Percentiles rank a stretch among this genome's conserved stretches.
These are phyloP conservation scores for Amiota mariae DNA, from an alignment of 2,888 invertebrate genomes.

Conservation along the genomic window DNA sequence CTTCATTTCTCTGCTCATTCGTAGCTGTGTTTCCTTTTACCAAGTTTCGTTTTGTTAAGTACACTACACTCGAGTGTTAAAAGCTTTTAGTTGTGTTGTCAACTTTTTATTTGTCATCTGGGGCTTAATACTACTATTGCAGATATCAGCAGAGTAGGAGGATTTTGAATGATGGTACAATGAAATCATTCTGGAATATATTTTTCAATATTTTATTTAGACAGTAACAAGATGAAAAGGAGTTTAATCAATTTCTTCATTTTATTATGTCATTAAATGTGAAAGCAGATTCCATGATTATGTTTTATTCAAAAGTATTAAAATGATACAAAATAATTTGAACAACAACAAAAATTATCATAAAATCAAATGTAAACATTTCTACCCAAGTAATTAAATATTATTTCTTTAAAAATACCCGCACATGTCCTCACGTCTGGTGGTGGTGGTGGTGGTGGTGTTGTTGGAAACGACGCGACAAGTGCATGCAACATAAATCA, in stretches of 20 bases:
- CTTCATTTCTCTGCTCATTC: background rate
- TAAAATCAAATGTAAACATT: too few species aligned
- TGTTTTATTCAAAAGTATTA: too few species aligned
- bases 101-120: constrained; percentile 2
- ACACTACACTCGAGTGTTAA: constrained; percentile 13
- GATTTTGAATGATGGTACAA: too few species aligned
- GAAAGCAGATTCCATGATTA: too few species aligned
- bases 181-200: too few species aligned
- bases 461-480: constrained; percentile 36
- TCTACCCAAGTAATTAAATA: constrained; percentile 54
- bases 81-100: constrained; percentile 1
- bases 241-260: background rate
- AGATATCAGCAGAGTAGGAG: too few species aligned
- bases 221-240: constrained; percentile 60
- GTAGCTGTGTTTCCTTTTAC: background rate
- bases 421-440: too few species aligned
- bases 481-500: constrained; percentile 61
- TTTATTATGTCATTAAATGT: background rate
- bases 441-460: too few species aligned
- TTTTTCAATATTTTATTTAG: constrained; percentile 24
- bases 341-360: too few species aligned
- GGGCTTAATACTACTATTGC: background rate
- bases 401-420: constrained; percentile 20
- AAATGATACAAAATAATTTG: too few species aligned
- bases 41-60: background rate